Percentiles rank a stretch among this genome's conserved stretches.
Conservation (phyloP, 2,797 vertebrate genomes). For the Acanthopagrus latus region DNA sequence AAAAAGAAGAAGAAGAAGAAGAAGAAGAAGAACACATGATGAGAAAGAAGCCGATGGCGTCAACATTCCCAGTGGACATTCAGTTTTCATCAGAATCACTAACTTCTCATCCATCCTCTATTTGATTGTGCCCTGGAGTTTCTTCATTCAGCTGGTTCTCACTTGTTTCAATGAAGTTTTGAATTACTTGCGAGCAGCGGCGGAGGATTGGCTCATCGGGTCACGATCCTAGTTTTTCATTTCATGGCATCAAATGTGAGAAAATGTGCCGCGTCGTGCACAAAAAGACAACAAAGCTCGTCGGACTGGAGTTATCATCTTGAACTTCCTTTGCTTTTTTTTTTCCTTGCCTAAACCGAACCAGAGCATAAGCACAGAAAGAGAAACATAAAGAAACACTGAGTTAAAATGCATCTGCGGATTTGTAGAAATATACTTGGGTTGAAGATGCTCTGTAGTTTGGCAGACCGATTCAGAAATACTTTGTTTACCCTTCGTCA, state of each 20-base stretch:
- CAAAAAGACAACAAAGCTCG: background rate
- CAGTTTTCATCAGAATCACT: slow-evolving; percentile 25
- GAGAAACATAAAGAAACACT: no score
- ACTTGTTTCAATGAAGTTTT: background rate
- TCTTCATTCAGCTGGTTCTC: background rate
- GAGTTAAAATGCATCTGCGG: no score
- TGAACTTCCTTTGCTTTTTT: no score
- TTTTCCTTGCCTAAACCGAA: no score
- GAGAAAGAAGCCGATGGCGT: slow-evolving; percentile 26
- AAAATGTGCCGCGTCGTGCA: no score
- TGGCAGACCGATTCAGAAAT: no score
- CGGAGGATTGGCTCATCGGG: background rate
- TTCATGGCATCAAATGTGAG: background rate
- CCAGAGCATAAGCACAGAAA: no score
- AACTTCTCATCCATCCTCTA: slow-evolving; percentile 12
- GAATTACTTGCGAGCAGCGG: background rate
- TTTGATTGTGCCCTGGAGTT: slow-evolving; percentile 34
- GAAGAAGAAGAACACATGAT: background rate
- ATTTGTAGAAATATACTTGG: no score
- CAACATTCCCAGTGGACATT: slow-evolving; percentile 20
- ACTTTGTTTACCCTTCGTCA: no score
- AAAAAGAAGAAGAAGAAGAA: background rate
- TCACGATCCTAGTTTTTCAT: background rate
- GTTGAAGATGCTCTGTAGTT: no score
- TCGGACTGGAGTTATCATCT: background rate